Conservation (phyloP, 2,888 invertebrate genomes). For the Pheosia tremula region DNA sequence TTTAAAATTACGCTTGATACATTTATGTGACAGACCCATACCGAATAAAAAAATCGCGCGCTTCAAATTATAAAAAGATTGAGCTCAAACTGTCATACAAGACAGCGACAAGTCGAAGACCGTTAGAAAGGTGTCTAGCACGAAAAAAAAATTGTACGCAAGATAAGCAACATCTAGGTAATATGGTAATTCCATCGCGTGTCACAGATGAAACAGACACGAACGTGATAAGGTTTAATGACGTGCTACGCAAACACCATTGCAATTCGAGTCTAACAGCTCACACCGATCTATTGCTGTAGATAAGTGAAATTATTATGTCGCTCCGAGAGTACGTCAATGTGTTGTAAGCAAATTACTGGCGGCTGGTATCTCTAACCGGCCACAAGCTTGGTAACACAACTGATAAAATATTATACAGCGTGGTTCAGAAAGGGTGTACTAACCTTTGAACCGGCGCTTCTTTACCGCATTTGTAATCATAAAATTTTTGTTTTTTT, state of each 20-base stretch:
- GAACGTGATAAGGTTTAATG: conserved; percentile 42
- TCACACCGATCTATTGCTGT: conserved; percentile 42
- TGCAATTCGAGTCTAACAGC: conserved; percentile 39
- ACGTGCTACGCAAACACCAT: conserved; percentile 42
- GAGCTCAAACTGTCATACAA: neutral
- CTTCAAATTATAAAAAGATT: neutral
- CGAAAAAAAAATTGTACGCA: neutral
- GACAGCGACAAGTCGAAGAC: neutral
- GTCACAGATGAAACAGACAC: conserved; percentile 38
- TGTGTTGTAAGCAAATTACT: conserved; percentile 38
- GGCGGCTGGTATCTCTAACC: conserved; percentile 25
- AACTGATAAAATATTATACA: neutral
- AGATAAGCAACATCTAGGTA: conserved; percentile 14
- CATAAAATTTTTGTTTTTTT: too few species aligned
- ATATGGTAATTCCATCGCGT: conserved; percentile 28
- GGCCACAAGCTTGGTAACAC: neutral
- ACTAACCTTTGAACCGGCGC: too few species aligned
- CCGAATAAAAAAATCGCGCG: neutral
- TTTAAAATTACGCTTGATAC: too few species aligned
- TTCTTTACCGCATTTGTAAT: too few species aligned
- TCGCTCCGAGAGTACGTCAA: conserved; percentile 35
- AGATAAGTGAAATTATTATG: conserved; percentile 38
- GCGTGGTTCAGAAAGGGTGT: too few species aligned
- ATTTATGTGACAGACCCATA: neutral
- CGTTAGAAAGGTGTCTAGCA: neutral